Evolutionary conservation across 2,888 invertebrate genomes (phyloP), one percentile per base, ranked within the genome.

Genomic region (Sinopyrophorus schimmeli): DNA sequence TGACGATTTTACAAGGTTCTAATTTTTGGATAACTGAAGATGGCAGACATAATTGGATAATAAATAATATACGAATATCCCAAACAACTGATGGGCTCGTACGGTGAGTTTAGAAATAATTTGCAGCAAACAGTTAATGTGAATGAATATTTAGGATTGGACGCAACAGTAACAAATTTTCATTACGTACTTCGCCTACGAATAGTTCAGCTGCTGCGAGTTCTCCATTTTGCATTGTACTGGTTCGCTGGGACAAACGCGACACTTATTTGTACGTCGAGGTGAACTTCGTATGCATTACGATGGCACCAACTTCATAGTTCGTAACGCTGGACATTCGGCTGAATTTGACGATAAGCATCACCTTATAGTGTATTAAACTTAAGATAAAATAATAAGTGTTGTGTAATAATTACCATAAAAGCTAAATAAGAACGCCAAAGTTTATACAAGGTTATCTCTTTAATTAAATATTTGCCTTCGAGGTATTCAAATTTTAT

Each of bases 281-380:
- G 91, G 91, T 15, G 92, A 92, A 72, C 78, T 91, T 58, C 81
- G 92, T 55, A 90, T 93, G 88, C 92, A 92, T 68, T 92, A 89
- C 63, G 92, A 92, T 72, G 90, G 91, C 5, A 83, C 86, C 61
- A 87, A 87, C 57, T 92, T 93, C 72, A 90, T 90, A 58, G 92
- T 92, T 9, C 83, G 92, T 64, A 92, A 92, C 73, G 92, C 91
- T 9, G 92, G 92, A 6, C 92, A 92, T 71, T 91, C 91, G 15
- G 92, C 92, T 43, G 92, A 92, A 37, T 92, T 92, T 70, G 92
- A 92, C 70, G 90, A 91, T 72, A 86, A 87, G 69, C 91, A 92
- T 71, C 86, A 90, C 69, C 79, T 92, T 30, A 92, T 91, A 77
- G 90, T 92, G 64, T 91, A 90, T 74, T 92, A 80, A 5, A n/a